Percentiles rank a stretch among this genome's conserved stretches.
Conservation (phyloP, 2,888 invertebrate species). For the Chydorus sphaericus region DNA sequence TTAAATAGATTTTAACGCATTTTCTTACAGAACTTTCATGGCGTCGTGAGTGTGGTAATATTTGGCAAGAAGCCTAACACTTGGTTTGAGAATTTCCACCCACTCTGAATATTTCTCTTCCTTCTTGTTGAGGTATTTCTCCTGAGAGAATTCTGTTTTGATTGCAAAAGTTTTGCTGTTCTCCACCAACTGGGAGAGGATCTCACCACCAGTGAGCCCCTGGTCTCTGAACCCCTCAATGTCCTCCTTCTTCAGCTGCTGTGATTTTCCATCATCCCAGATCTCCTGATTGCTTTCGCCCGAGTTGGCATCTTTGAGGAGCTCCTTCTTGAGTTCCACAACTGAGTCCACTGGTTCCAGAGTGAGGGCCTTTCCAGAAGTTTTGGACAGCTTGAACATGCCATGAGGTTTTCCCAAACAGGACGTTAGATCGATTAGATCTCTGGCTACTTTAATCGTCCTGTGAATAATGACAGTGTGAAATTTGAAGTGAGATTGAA, state of each 20-base stretch:
- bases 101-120: conserved; percentile 82
- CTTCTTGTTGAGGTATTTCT: conserved; percentile 68
- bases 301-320: conserved; percentile 38
- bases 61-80: conserved; percentile 37
- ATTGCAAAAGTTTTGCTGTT: conserved; percentile 75
- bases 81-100: conserved; percentile 62
- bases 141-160: conserved; percentile 44
- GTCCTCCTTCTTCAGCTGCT: conserved; percentile 65
- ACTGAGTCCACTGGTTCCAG: conserved; percentile 35
- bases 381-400: conserved; percentile 55
- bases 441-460: conserved; percentile 46
- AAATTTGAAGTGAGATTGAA: neutral
- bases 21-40: neutral
- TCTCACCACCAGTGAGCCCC: conserved; percentile 60
- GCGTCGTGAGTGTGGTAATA: neutral
- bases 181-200: conserved; percentile 71
- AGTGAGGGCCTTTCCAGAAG: conserved; percentile 31
- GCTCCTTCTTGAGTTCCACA: conserved; percentile 42
- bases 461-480: neutral
- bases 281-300: conserved; percentile 75
- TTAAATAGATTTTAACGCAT: neutral
- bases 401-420: conserved; percentile 52
- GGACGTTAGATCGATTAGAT: conserved; percentile 46
- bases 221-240: conserved; percentile 62
- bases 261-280: conserved; percentile 60